A percentile compares a stretch with the other conserved stretches of the same genome.
Conservation (phyloP, 2,797 vertebrate species). For the Otolemur crassicaudatus region DNA sequence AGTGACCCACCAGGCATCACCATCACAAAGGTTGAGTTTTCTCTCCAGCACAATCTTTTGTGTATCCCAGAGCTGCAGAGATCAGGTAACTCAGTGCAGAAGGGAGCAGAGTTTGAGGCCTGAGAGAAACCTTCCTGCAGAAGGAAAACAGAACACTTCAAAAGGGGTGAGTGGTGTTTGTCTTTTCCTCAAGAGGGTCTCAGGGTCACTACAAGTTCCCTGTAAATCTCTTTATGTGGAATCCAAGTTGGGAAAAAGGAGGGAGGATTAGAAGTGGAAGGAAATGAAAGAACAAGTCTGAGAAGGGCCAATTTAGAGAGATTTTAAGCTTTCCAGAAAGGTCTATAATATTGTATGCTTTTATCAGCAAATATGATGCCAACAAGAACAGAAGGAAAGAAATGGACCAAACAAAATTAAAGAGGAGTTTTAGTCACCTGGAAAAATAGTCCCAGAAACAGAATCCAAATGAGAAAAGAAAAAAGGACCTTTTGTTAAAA, state of each 20-base stretch:
- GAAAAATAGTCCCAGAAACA: not conserved
- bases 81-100: not conserved
- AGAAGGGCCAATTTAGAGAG: not conserved
- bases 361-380: not conserved
- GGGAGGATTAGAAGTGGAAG: not conserved
- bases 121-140: not conserved
- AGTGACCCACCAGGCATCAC: not conserved
- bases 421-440: not conserved
- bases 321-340: not conserved
- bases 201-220: not conserved
- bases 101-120: not conserved
- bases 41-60: not conserved
- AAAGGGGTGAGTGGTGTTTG: not conserved
- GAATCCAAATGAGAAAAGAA: not conserved
- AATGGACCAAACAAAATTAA: not conserved
- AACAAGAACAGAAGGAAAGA: not conserved
- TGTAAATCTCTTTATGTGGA: not conserved
- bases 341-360: not conserved
- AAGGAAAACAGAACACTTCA: not conserved
- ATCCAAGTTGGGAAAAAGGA: not conserved
- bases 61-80: not conserved
- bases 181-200: not conserved
- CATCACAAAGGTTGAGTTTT: not conserved
- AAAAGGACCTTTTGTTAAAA: not conserved
- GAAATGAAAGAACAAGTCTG: not conserved